These are phyloP conservation scores for Drosophila nigricruria DNA, from an alignment of 2,888 invertebrate genomes.

Conservation along the genomic window DNA sequence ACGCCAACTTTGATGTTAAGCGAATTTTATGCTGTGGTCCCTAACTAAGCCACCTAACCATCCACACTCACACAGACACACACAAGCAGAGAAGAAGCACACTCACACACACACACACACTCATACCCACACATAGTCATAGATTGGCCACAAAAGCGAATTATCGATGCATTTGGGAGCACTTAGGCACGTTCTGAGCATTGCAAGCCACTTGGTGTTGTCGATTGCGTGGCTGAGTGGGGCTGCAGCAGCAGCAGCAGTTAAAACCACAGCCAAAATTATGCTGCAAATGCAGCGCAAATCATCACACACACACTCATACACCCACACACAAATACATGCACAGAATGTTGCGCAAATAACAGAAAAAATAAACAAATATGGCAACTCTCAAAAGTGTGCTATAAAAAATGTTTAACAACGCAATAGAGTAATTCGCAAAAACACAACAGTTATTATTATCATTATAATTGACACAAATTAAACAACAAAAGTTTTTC, in stretches of 20 bases:
- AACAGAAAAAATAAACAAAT: background rate
- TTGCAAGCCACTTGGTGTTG: slow-evolving; percentile 21
- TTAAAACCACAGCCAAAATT: slow-evolving; percentile 26
- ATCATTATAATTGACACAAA: background rate
- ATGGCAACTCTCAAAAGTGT: slow-evolving; percentile 30
- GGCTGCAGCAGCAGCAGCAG: slow-evolving; percentile 17
- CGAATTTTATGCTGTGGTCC: slow-evolving; percentile 40
- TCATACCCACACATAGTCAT: slow-evolving; percentile 36
- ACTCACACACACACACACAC: slow-evolving; percentile 9
- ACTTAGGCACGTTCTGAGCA: slow-evolving; percentile 72
- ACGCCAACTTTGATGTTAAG: slow-evolving; percentile 60
- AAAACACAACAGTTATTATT: background rate
- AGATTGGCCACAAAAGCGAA: slow-evolving; percentile 74
- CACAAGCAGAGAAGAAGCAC: slow-evolving; percentile 9
- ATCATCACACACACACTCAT: slow-evolving; percentile 10
- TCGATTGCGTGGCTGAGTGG: slow-evolving; percentile 17
- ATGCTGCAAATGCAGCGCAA: slow-evolving; percentile 35
- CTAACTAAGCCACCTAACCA: slow-evolving; percentile 32
- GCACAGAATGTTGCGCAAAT: background rate
- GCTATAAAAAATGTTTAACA: slow-evolving; percentile 20
- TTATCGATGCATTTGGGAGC: slow-evolving; percentile 78
- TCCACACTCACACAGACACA: slow-evolving; percentile 12
- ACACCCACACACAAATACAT: background rate
- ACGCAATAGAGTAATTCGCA: background rate
- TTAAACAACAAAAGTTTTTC: background rate